A percentile compares a stretch with the other conserved stretches of the same genome.
Conservation (phyloP, 2,113 vertebrate species). For the Rhipidura dahli region DNA sequence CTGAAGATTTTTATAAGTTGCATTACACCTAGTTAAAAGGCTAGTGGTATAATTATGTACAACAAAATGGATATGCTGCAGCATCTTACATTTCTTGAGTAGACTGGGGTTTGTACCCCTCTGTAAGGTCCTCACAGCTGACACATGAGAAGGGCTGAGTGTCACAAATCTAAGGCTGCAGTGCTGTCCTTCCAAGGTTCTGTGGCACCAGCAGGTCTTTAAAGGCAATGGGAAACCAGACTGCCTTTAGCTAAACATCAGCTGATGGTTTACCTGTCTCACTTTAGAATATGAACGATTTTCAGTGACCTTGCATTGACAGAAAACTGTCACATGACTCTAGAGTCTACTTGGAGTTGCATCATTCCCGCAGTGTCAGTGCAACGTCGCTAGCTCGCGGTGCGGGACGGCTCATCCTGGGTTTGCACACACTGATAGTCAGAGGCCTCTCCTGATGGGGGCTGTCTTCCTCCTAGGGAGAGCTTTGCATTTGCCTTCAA, state of each 20-base stretch:
- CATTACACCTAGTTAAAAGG: neutral
- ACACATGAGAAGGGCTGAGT: neutral
- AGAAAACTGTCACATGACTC: neutral
- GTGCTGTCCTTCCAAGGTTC: neutral
- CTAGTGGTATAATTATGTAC: neutral
- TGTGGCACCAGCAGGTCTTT: neutral
- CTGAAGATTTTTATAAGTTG: neutral
- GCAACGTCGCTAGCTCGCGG: rapidly evolving
- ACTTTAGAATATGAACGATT: neutral
- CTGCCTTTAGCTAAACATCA: neutral
- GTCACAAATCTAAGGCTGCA: neutral
- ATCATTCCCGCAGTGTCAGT: neutral
- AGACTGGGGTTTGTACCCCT: neutral
- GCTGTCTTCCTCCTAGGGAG: neutral
- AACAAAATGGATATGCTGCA: neutral
- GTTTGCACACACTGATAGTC: neutral
- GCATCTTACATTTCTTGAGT: neutral
- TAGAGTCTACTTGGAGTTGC: neutral
- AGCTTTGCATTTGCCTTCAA: neutral
- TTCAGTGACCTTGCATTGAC: neutral
- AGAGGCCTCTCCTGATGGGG: neutral
- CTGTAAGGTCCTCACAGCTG: neutral
- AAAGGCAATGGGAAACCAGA: neutral
- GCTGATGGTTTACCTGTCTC: neutral
- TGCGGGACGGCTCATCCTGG: neutral